A percentile compares a stretch with the other conserved stretches of the same genome.
phyloP scores from a whole-genome alignment of 2,888 invertebrate genomes.

The Spilarctia lutea region DNA sequence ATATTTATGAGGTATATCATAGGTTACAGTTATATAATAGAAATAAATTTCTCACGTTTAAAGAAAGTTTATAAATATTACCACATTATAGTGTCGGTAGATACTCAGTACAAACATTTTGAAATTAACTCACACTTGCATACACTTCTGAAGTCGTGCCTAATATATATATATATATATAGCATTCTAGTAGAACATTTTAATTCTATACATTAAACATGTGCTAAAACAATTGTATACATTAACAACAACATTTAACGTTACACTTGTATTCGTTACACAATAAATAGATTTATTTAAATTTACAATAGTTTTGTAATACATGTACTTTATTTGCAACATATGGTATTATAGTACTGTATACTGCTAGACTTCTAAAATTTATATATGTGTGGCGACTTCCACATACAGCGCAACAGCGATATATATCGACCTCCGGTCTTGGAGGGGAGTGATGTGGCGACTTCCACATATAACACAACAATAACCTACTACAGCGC shows the following conservation, averaged over 20 bases:
- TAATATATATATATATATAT: no score
- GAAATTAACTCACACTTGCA: not conserved
- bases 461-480: no score
- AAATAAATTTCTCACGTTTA: no score
- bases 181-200: conserved; percentile 3
- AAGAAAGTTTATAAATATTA: not conserved
- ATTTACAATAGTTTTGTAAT: not conserved
- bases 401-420: no score
- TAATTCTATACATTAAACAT: conserved; percentile 32
- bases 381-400: no score
- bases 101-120: not conserved
- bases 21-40: no score
- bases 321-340: not conserved
- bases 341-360: not conserved
- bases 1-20: not conserved
- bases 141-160: no score
- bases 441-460: no score
- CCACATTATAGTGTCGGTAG: not conserved
- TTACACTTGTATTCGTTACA: conserved; percentile 39
- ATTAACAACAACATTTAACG: conserved; percentile 49
- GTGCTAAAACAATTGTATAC: conserved; percentile 38
- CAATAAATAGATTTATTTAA: not conserved
- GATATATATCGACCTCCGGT: no score
- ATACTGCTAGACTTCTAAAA: no score
- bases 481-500: no score